A percentile compares a stretch with the other conserved stretches of the same genome.
Conservation (phyloP, 2,113 vertebrate species). For the Scartelaos histophorus region DNA sequence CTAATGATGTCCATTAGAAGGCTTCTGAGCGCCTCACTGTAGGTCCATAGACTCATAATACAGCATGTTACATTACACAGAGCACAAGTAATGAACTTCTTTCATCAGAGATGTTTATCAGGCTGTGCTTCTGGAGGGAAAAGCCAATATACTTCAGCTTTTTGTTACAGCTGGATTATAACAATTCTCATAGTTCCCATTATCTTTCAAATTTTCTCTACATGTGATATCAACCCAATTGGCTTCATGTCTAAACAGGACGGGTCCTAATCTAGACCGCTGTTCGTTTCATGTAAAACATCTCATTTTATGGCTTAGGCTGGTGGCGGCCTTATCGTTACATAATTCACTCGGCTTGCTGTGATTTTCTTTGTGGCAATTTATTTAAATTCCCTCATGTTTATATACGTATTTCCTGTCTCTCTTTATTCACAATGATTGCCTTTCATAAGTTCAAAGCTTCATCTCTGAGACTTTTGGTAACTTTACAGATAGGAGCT, state of each 20-base stretch:
- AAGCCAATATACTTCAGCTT: conserved; percentile 73
- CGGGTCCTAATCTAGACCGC: conserved; percentile 71
- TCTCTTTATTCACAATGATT: conserved; percentile 74
- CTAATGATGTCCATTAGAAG: conserved; percentile 77
- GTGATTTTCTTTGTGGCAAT: conserved; percentile 72
- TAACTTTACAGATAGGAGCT: conserved; percentile 68
- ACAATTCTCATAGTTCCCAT: conserved; percentile 75
- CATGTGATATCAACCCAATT: conserved; percentile 76
- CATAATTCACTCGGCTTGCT: conserved; percentile 68
- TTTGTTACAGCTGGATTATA: conserved; percentile 76
- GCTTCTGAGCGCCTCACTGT: conserved; percentile 60
- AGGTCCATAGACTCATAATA: conserved; percentile 67
- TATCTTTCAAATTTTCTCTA: conserved; percentile 72
- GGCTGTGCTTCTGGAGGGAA: conserved; percentile 61
- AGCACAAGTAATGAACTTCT: conserved; percentile 74
- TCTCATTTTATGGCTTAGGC: conserved; percentile 75
- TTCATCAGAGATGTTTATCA: conserved; percentile 77
- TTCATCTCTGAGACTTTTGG: conserved; percentile 74
- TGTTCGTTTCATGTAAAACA: conserved; percentile 79
- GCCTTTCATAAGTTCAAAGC: conserved; percentile 74
- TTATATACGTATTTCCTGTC: conserved; percentile 71
- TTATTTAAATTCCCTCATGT: conserved; percentile 77
- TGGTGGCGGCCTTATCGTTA: conserved; percentile 73
- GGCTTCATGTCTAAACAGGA: conserved; percentile 77
- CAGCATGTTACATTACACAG: conserved; percentile 67